phyloP scores from a whole-genome alignment of 1,140 invertebrate species.

The Hycleus phaleratus region DNA sequence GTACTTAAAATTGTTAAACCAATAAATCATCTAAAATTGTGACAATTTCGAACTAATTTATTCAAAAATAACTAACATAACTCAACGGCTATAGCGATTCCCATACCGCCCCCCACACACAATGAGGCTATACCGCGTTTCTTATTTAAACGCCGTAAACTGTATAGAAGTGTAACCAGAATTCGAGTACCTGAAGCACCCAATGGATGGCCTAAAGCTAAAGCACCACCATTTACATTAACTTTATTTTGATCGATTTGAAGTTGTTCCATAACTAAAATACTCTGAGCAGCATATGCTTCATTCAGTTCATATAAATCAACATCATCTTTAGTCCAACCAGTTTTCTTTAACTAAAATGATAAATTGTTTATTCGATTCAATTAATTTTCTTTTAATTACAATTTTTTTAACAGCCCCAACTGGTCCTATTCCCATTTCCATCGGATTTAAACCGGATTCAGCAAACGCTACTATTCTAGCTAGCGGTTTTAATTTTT shows the following conservation, averaged over 20 bases:
- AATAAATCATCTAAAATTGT: too few species aligned
- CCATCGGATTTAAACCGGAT: conserved; percentile 58
- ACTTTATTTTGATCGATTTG: conserved; percentile 64
- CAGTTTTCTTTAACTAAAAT: conserved; percentile 62
- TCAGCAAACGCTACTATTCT: conserved; percentile 59
- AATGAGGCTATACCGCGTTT: conserved; percentile 73
- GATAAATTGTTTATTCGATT: neutral
- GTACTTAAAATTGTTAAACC: neutral
- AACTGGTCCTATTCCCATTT: conserved; percentile 76
- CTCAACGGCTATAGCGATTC: conserved; percentile 78
- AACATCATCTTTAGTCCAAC: conserved; percentile 73
- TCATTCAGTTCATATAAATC: conserved; percentile 87
- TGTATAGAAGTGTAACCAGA: conserved; percentile 64
- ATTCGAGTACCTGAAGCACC: conserved; percentile 75
- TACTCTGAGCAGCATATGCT: conserved; percentile 70
- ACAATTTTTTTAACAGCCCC: conserved; percentile 58
- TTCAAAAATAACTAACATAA: conserved; percentile 9
- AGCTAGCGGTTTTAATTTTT: conserved; percentile 48
- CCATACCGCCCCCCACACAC: conserved; percentile 93
- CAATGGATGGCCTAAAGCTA: conserved; percentile 86
- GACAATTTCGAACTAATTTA: too few species aligned
- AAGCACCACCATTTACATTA: conserved; percentile 77
- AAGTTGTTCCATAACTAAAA: conserved; percentile 59
- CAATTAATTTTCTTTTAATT: conserved; percentile 23
- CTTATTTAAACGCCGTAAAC: conserved; percentile 51